phyloP scores from a whole-genome alignment of 2,113 vertebrate genomes.

The Phrynocephalus versicolor region DNA sequence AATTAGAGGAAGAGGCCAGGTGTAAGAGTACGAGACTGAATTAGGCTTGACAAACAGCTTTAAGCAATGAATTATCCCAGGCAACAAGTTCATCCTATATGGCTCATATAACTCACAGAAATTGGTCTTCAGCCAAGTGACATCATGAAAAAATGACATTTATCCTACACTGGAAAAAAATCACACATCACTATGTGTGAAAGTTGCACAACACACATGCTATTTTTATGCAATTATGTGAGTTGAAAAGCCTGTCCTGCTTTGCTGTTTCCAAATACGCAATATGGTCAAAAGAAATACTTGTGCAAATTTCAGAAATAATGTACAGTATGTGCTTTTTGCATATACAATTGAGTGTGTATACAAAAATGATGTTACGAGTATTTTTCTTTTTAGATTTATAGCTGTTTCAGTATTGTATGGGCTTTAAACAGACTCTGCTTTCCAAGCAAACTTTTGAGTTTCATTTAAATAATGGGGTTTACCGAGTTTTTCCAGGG shows the following conservation, averaged over 20 bases:
- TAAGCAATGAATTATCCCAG: neutral
- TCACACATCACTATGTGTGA: neutral
- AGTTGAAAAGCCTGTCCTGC: neutral
- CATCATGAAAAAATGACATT: neutral
- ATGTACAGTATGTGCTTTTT: neutral
- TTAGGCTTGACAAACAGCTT: neutral
- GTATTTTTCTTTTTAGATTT: no score
- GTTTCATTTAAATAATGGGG: no score
- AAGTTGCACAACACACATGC: neutral
- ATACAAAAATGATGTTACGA: no score
- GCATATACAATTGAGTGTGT: neutral
- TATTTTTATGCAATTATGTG: neutral
- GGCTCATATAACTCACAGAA: neutral
- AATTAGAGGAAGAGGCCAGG: neutral
- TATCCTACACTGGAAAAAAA: neutral
- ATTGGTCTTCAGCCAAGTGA: neutral
- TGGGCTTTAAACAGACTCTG: no score
- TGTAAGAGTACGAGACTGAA: neutral
- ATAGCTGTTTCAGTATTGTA: no score
- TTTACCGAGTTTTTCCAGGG: no score
- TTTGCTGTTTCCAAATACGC: neutral
- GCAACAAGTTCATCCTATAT: neutral
- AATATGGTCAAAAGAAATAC: neutral
- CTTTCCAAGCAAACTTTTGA: no score
- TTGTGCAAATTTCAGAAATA: neutral